Percentiles rank a stretch among this genome's conserved stretches.
phyloP scores from a whole-genome alignment of 2,113 vertebrate genomes.

The Albula goreensis region DNA sequence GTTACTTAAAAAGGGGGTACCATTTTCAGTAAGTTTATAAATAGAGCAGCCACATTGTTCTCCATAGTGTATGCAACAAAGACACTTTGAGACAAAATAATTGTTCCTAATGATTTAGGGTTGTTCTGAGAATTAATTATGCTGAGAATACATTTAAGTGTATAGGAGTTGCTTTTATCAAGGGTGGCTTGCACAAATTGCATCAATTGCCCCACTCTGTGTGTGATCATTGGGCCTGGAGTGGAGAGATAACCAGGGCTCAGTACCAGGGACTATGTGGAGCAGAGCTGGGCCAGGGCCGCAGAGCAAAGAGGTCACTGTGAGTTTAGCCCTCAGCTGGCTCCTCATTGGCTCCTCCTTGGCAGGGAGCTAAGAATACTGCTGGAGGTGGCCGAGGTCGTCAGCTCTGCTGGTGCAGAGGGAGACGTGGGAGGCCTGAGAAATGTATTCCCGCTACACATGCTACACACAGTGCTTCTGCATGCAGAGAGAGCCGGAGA shows the following conservation, averaged over 20 bases:
- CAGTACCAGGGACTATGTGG: neutral
- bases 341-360: neutral
- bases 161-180: no score
- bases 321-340: neutral
- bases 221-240: neutral
- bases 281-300: no score
- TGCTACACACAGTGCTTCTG: slow-evolving; percentile 35
- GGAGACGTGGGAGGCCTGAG: slow-evolving; percentile 34
- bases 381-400: slow-evolving; percentile 22
- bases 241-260: neutral
- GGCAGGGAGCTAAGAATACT: slow-evolving; percentile 25
- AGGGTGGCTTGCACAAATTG: no score
- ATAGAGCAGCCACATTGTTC: no score
- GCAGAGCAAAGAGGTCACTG: neutral
- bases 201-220: no score
- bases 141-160: no score
- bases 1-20: no score
- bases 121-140: no score
- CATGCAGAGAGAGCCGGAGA: slow-evolving; percentile 9
- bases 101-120: no score
- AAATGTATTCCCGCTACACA: slow-evolving; percentile 31
- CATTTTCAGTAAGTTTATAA: no score
- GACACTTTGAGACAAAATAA: no score
- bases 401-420: slow-evolving; percentile 20
- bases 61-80: no score